Percentiles rank a stretch among this genome's conserved stretches.
phyloP scores from a whole-genome alignment of 2,113 vertebrate genomes.

The Helogale parvula region DNA sequence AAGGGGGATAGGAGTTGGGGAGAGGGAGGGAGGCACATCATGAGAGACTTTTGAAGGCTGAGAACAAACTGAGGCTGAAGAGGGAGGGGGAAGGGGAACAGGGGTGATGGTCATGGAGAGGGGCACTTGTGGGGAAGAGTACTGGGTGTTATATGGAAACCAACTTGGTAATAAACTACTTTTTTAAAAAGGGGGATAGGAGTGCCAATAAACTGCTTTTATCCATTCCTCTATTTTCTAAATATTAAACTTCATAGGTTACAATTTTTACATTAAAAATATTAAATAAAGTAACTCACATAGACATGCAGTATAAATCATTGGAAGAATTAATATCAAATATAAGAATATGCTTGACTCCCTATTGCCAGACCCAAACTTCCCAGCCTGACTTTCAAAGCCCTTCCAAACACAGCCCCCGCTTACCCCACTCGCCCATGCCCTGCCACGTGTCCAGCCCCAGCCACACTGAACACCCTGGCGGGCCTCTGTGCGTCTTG shows the following conservation, averaged over 20 bases:
- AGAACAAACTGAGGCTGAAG: too few species aligned
- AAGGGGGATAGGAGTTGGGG: not conserved
- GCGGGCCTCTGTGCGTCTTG: not conserved
- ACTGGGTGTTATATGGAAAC: too few species aligned
- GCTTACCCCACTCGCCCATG: not conserved
- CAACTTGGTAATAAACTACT: too few species aligned
- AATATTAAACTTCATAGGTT: not conserved
- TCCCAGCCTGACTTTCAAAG: not conserved
- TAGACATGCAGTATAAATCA: not conserved
- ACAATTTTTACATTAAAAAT: slow-evolving; percentile 35
- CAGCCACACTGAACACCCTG: not conserved
- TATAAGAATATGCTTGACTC: not conserved
- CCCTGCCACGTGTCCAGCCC: fast-evolving
- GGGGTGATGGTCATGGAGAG: too few species aligned
- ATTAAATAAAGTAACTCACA: not conserved
- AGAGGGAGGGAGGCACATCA: too few species aligned
- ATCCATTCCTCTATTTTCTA: not conserved
- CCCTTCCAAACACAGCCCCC: not conserved
- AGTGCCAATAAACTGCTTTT: not conserved
- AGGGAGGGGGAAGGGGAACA: too few species aligned
- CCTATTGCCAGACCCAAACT: not conserved
- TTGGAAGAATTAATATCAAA: slow-evolving; percentile 10
- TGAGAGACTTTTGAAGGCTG: too few species aligned
- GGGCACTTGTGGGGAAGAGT: too few species aligned
- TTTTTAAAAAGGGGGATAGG: not conserved